A percentile compares a stretch with the other conserved stretches of the same genome.
Conservation (phyloP, 2,113 vertebrate genomes). For the Abramis brama region DNA sequence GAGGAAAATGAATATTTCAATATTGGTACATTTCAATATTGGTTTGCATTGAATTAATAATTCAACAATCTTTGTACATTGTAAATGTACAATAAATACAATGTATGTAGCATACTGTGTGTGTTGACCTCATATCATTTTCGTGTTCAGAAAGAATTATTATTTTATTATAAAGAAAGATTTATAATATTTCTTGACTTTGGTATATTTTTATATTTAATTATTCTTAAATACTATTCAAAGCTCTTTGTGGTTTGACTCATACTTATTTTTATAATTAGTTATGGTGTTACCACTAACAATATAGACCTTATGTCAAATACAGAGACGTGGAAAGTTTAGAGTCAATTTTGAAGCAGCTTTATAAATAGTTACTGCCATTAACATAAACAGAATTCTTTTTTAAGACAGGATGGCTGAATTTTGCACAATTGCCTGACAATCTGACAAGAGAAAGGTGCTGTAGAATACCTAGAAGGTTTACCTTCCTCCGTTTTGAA, state of each 20-base stretch:
- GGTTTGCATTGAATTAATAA: background rate
- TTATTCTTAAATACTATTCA: constrained; percentile 12
- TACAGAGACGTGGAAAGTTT: background rate
- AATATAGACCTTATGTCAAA: background rate
- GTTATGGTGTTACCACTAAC: background rate
- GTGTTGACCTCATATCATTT: no score
- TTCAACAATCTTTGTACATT: background rate
- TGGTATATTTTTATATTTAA: background rate
- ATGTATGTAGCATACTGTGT: background rate
- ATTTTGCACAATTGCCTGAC: background rate
- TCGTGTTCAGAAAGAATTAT: no score
- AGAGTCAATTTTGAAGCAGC: background rate
- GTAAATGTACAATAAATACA: background rate
- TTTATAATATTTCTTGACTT: background rate
- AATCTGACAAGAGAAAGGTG: background rate
- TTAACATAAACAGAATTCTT: background rate
- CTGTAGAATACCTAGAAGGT: constrained; percentile 6
- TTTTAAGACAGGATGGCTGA: background rate
- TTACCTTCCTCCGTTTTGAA: constrained; percentile 40
- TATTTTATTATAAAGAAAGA: no score
- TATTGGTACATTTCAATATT: background rate
- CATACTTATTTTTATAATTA: background rate
- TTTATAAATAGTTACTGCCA: background rate
- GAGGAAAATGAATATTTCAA: background rate
- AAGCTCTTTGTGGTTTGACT: background rate